Evolutionary conservation across 2,113 vertebrate genomes (phyloP).

Genomic region (Catagonus wagneri): DNA sequence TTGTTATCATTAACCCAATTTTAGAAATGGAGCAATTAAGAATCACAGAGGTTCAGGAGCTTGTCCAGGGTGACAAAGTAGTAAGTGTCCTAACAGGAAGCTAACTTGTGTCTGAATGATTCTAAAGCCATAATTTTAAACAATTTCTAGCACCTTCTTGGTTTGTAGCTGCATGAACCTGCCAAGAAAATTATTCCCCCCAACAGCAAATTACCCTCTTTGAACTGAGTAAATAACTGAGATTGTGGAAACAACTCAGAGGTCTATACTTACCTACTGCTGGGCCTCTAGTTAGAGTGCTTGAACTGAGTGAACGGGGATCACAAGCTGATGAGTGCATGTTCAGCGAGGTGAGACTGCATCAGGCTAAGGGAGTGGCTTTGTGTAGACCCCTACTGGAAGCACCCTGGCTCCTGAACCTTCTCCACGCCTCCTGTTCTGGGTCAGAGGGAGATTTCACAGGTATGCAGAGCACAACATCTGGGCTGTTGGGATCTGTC

Average conservation of each 20-base stretch:
- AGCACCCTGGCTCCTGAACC: background rate
- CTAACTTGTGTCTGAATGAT: background rate
- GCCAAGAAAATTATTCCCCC: slow-evolving; percentile 22
- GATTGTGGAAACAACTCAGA: background rate
- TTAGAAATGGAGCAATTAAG: background rate
- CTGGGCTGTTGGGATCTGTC: background rate
- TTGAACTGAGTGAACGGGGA: background rate
- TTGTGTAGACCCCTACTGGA: background rate
- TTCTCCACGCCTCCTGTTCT: background rate
- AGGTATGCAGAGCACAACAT: no score
- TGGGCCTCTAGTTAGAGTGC: background rate
- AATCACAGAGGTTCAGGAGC: background rate
- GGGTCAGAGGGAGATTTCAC: background rate
- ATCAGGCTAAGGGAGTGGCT: background rate
- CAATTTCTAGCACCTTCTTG: background rate
- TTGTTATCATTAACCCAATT: background rate
- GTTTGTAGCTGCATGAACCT: background rate
- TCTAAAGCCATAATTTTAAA: background rate
- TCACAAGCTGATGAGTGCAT: background rate
- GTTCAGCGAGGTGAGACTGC: rapidly evolving
- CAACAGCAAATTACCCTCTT: background rate
- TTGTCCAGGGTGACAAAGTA: background rate
- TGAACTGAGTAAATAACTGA: background rate
- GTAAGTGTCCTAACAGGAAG: background rate
- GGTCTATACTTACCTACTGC: background rate